These are phyloP conservation scores for Caenorhabditis drosophilae DNA, from an alignment of 2,888 invertebrate species.

Conservation along the genomic window DNA sequence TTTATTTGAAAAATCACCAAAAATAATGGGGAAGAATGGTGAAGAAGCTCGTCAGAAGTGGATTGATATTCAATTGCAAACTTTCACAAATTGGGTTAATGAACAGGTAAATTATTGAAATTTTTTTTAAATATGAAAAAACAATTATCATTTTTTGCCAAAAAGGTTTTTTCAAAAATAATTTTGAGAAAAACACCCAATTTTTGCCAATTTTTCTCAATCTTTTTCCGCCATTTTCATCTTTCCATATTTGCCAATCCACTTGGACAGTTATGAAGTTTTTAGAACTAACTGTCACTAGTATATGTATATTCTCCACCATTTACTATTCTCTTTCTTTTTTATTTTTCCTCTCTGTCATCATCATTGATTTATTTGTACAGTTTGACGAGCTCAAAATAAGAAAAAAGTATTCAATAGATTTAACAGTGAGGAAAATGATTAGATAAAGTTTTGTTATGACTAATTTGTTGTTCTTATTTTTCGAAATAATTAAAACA, in stretches of 20 bases:
- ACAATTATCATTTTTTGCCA: too few species aligned
- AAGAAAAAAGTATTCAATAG: background rate
- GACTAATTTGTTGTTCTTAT: too few species aligned
- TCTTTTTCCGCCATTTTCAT: background rate
- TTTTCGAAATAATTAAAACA: too few species aligned
- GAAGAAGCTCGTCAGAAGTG: constrained; percentile 49
- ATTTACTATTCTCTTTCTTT: background rate
- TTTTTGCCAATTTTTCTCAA: background rate
- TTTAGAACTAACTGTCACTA: constrained; percentile 32
- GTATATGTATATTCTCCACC: too few species aligned
- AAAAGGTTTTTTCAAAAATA: too few species aligned
- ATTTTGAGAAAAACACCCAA: too few species aligned
- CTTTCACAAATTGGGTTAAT: constrained; percentile 66
- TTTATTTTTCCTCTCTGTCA: background rate
- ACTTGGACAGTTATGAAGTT: constrained; percentile 22
- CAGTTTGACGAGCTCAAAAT: background rate
- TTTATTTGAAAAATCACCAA: too few species aligned
- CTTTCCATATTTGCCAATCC: constrained; percentile 36
- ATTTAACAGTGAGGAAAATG: too few species aligned
- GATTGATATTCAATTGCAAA: constrained; percentile 60
- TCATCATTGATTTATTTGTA: background rate
- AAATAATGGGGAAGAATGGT: constrained; percentile 29
- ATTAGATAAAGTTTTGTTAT: too few species aligned
- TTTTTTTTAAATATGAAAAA: too few species aligned
- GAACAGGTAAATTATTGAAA: constrained; percentile 47